Evolutionary conservation across 2,113 vertebrate genomes (phyloP).

Genomic region (Malurus cyaneus): DNA sequence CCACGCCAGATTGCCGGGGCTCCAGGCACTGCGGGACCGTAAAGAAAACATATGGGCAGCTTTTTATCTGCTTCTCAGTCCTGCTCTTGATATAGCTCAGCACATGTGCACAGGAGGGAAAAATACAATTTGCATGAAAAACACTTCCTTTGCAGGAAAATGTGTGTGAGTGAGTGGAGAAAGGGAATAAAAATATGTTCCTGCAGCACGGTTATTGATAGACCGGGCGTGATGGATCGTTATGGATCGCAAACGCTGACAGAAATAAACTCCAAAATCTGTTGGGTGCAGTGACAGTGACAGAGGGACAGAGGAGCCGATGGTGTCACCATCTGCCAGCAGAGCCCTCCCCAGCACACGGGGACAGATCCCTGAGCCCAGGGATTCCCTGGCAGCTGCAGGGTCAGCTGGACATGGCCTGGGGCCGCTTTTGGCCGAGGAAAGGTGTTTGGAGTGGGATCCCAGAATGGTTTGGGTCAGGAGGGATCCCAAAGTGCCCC

Average conservation of each 20-base stretch:
- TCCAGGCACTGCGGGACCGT: not conserved
- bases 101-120: not conserved
- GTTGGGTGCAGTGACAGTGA: not conserved
- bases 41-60: constrained; percentile 41
- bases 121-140: not conserved
- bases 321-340: not conserved
- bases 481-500: not conserved
- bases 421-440: not conserved
- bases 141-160: not conserved
- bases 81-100: constrained; percentile 48
- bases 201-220: not conserved
- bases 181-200: not conserved
- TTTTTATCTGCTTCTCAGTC: constrained; percentile 19
- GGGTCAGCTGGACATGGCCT: not conserved
- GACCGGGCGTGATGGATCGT: not conserved
- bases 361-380: not conserved
- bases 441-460: not conserved
- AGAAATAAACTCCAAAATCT: not conserved
- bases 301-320: not conserved
- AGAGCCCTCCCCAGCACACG: rapidly evolving
- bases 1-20: not conserved
- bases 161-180: not conserved
- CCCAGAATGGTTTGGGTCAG: not conserved
- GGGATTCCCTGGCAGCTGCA: not conserved
- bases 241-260: not conserved